Evolutionary conservation across 2,888 invertebrate species (phyloP).

Genomic region (Volucella bombylans): DNA sequence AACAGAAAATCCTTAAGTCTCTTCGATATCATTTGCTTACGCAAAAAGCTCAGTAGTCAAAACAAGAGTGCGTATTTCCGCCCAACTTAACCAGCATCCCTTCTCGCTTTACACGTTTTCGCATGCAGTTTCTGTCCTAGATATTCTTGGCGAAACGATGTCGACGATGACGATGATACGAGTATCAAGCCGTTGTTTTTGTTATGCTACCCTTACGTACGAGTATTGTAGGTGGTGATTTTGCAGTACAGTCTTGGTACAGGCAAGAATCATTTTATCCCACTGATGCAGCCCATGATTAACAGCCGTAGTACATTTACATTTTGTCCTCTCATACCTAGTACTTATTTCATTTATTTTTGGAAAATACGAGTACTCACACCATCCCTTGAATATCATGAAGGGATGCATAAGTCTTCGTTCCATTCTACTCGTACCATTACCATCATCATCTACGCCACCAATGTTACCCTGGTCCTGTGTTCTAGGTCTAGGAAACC

Average conservation of each 20-base stretch:
- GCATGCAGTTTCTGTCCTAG: conserved; percentile 66
- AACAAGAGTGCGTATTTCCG: conserved; percentile 37
- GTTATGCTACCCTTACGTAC: not conserved
- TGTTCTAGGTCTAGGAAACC: conserved; percentile 39
- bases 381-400: conserved; percentile 16
- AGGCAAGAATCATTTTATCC: conserved; percentile 67
- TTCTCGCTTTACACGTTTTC: conserved; percentile 66
- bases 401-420: conserved; percentile 44
- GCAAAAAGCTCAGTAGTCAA: conserved; percentile 15
- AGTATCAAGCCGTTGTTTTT: conserved; percentile 47
- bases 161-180: conserved; percentile 72
- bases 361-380: conserved; percentile 22
- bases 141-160: conserved; percentile 68
- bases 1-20: conserved; percentile 66
- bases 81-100: conserved; percentile 21
- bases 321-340: conserved; percentile 54
- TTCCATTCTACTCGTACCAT: conserved; percentile 25
- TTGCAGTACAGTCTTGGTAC: conserved; percentile 43
- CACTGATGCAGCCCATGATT: conserved; percentile 66
- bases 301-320: conserved; percentile 64
- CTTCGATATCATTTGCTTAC: conserved; percentile 49
- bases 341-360: conserved; percentile 67
- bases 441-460: conserved; percentile 1
- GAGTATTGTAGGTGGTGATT: conserved; percentile 59
- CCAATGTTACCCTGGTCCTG: not conserved